Conservation (phyloP, 2,797 vertebrate genomes). For the Eutrigla gurnardus region DNA sequence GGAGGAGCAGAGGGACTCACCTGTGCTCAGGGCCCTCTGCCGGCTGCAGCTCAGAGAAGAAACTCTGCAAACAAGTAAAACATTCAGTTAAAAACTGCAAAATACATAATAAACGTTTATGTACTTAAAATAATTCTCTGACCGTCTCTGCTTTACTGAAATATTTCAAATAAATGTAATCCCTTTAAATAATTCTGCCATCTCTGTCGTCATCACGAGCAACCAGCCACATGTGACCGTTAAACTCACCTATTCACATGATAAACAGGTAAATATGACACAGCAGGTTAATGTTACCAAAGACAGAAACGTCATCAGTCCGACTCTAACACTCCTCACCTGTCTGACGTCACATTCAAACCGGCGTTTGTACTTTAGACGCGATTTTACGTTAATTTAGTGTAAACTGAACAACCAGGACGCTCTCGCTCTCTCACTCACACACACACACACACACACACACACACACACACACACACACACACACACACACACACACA, state of each 20-base stretch:
- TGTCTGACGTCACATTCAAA: neutral
- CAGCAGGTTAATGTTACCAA: neutral
- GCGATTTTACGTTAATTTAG: neutral
- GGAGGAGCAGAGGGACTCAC: slow-evolving; percentile 16
- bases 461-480: too few species aligned
- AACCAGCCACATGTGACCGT: neutral
- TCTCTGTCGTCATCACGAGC: neutral
- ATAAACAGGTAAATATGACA: neutral
- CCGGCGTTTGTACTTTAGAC: too few species aligned
- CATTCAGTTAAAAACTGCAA: neutral
- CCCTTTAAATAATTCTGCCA: neutral
- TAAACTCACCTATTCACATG: neutral
- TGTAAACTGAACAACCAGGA: neutral
- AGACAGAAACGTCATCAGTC: neutral
- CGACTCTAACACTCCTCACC: neutral
- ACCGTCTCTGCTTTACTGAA: too few species aligned
- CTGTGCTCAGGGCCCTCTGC: slow-evolving; percentile 31
- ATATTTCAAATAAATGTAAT: neutral
- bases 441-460: too few species aligned
- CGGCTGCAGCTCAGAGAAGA: slow-evolving; percentile 47
- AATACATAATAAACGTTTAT: too few species aligned
- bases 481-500: too few species aligned
- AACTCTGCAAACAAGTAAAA: slow-evolving; percentile 12
- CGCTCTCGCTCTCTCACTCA: too few species aligned
- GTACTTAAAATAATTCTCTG: too few species aligned